Conservation (phyloP, 2,888 invertebrate genomes). For the Melieria crassipennis region DNA sequence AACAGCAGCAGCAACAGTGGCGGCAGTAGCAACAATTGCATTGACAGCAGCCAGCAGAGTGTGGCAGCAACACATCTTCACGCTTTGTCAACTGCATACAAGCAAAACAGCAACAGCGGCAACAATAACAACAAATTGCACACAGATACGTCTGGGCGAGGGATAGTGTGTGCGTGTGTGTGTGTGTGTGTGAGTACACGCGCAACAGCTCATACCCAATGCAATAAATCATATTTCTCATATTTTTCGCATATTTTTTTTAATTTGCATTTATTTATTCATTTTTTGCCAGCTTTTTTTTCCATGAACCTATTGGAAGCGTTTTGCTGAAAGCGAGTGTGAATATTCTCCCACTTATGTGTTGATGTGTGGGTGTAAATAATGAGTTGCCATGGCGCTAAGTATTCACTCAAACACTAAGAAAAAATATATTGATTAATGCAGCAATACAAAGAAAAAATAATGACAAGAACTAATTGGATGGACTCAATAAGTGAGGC, state of each 20-base stretch:
- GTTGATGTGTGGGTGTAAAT: conserved; percentile 38
- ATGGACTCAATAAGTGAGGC: too few species aligned
- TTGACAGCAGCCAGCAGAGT: background rate
- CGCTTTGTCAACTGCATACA: conserved; percentile 39
- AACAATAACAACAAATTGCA: conserved; percentile 28
- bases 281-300: conserved; percentile 29
- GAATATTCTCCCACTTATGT: conserved; percentile 35
- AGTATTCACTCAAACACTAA: conserved; percentile 43
- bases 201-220: conserved; percentile 18
- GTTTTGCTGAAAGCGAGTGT: conserved; percentile 12
- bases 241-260: conserved; percentile 53
- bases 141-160: background rate
- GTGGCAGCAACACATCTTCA: conserved; percentile 24
- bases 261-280: conserved; percentile 42
- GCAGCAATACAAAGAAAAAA: too few species aligned
- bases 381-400: conserved; percentile 56
- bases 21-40: conserved; percentile 19
- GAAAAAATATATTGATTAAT: too few species aligned
- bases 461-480: too few species aligned
- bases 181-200: conserved; percentile 13
- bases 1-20: conserved; percentile 38
- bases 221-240: conserved; percentile 58
- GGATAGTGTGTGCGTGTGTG: conserved; percentile 10
- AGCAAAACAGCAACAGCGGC: conserved; percentile 16
- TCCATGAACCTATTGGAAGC: background rate